Evolutionary conservation across 2,113 vertebrate species (phyloP), one percentile per base, ranked within the genome.

Genomic region (Diphyllodes magnificus): DNA sequence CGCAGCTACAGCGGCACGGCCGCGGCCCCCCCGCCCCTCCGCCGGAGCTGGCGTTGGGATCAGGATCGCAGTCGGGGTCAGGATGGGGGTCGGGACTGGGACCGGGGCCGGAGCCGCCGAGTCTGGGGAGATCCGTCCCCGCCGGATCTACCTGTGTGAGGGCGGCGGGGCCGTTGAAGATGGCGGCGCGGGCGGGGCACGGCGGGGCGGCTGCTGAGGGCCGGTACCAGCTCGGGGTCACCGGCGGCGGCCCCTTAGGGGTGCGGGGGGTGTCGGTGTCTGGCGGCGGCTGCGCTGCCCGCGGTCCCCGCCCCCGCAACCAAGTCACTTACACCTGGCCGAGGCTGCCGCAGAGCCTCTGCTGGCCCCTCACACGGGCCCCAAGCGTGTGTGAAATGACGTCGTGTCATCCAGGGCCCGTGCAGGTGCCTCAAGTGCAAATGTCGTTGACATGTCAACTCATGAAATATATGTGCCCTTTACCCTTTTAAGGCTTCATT

Each of bases 251-350:
- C 12, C 11, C 6, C 18, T 19, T 5, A 2, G 28, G 4, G 5
- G 0, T 8, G 16, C 12, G 13, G 20, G 2, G 2, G 9, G 3
- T 7, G 15, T 7, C 1, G 11, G 11, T 5, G 28, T 25, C 3
- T 4, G 1, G 1, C 7, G 9, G 1, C 3, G 15, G 44, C 49
- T 5, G 39, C 14, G 9, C n/a, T 30, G 73, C 21, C 42, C 3
- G 25, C 6, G 19, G 31, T 25, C 4, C 53, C 73, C 9, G 16
- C 17, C 13, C 25, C 31, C 3, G 11, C 37, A 4, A 3, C 10
- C 5, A 0, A 33, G 47, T 0, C 49, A 9, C 15, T 54, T 23
- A 15, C 71, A 16, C 6, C 35, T 3, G 19, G 24, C 13, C 7
- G 8, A 14, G 28, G 37, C 17, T 54, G 51, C 3, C 15, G 4